Conservation (phyloP, 2,888 invertebrate species). For the Limnephilus marmoratus region DNA sequence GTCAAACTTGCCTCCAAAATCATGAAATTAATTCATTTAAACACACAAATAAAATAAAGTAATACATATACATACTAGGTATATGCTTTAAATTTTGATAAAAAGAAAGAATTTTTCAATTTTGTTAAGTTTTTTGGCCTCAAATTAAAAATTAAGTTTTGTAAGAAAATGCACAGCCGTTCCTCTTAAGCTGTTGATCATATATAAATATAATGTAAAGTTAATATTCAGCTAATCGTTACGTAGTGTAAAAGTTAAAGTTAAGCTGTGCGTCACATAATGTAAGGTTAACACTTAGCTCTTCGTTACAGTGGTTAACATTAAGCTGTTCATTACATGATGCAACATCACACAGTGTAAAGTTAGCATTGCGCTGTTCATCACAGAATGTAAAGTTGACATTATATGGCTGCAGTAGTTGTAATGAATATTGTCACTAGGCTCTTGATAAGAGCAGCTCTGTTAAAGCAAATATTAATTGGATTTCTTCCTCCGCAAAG, state of each 20-base stretch:
- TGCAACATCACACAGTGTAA: not conserved
- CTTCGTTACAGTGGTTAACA: not conserved
- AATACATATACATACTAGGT: too few species aligned
- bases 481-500: constrained; percentile 22
- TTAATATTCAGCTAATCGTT: too few species aligned
- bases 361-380: not conserved
- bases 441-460: not conserved
- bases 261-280: not conserved
- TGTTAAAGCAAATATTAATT: constrained; percentile 40
- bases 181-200: not conserved
- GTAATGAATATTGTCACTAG: not conserved
- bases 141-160: too few species aligned
- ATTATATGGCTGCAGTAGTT: not conserved
- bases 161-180: too few species aligned
- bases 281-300: not conserved
- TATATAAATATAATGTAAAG: not conserved
- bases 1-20: too few species aligned
- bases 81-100: too few species aligned
- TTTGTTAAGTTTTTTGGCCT: too few species aligned
- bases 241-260: not conserved
- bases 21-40: too few species aligned
- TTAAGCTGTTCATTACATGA: constrained; percentile 15
- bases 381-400: constrained; percentile 13
- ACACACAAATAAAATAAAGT: too few species aligned
- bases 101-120: too few species aligned